These are phyloP conservation scores for Syngnathoides biaculeatus DNA, from an alignment of 2,113 vertebrate genomes.

Conservation along the genomic window DNA sequence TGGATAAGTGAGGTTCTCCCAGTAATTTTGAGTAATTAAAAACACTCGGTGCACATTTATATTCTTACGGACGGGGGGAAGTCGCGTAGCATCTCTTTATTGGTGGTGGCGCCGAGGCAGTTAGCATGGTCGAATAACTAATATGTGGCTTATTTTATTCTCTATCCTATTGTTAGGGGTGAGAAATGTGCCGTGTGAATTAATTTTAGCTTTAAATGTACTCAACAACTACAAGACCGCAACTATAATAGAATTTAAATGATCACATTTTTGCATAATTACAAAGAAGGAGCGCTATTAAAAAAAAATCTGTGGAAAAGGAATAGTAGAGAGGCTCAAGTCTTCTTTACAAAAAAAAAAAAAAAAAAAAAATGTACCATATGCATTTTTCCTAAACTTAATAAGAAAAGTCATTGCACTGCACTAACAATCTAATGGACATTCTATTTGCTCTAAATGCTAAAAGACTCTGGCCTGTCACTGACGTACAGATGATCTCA, in stretches of 20 bases:
- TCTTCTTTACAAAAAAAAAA: background rate
- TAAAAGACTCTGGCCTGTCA: no score
- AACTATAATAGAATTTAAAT: background rate
- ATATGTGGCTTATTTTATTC: background rate
- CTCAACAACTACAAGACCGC: background rate
- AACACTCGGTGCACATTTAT: conserved; percentile 16
- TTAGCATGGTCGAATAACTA: conserved; percentile 11
- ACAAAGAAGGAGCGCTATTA: background rate
- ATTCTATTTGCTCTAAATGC: no score
- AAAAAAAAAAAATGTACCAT: no score
- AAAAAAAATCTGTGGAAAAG: background rate
- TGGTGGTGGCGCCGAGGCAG: conserved; percentile 1
- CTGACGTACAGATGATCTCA: no score
- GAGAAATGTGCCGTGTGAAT: background rate
- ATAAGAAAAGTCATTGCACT: no score
- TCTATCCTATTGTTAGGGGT: conserved; percentile 7
- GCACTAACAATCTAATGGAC: no score
- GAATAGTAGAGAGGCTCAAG: background rate
- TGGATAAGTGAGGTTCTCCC: conserved; percentile 29
- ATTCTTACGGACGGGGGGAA: conserved; percentile 19
- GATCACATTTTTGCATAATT: background rate
- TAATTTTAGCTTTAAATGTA: background rate
- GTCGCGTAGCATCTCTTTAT: conserved; percentile 9
- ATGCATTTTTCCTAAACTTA: background rate
- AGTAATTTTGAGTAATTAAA: conserved; percentile 55